A percentile compares a stretch with the other conserved stretches of the same genome.
These are phyloP conservation scores for Lutraria lutraria DNA, from an alignment of 2,888 invertebrate species.

Conservation along the genomic window DNA sequence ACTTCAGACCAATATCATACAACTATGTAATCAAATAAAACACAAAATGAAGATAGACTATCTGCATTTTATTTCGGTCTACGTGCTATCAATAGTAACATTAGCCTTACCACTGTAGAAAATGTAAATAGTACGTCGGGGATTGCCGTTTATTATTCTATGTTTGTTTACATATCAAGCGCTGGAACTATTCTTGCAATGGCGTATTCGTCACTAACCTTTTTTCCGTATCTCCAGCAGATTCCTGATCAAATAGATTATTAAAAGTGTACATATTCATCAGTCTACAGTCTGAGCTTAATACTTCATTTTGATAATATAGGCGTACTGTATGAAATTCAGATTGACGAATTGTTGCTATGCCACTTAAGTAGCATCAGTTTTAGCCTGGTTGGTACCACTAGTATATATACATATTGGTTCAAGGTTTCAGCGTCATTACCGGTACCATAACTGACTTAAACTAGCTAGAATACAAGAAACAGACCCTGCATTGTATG, in stretches of 20 bases:
- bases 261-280: not conserved
- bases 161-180: not conserved
- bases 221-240: not conserved
- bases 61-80: constrained; percentile 4
- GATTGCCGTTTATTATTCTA: not conserved
- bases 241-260: not conserved
- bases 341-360: too few species aligned
- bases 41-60: constrained; percentile 12
- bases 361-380: too few species aligned
- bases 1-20: not conserved
- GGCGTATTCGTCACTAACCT: not conserved
- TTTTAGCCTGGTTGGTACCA: too few species aligned
- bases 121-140: not conserved
- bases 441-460: too few species aligned
- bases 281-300: too few species aligned
- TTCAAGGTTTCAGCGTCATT: too few species aligned
- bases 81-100: not conserved
- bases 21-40: not conserved
- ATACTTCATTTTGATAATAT: too few species aligned
- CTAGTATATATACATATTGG: too few species aligned
- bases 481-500: too few species aligned
- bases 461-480: too few species aligned
- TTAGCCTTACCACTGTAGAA: not conserved
- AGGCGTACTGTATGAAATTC: too few species aligned
- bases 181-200: not conserved